Evolutionary conservation across 2,113 vertebrate species (phyloP).

Genomic region (Lutjanus erythropterus): DNA sequence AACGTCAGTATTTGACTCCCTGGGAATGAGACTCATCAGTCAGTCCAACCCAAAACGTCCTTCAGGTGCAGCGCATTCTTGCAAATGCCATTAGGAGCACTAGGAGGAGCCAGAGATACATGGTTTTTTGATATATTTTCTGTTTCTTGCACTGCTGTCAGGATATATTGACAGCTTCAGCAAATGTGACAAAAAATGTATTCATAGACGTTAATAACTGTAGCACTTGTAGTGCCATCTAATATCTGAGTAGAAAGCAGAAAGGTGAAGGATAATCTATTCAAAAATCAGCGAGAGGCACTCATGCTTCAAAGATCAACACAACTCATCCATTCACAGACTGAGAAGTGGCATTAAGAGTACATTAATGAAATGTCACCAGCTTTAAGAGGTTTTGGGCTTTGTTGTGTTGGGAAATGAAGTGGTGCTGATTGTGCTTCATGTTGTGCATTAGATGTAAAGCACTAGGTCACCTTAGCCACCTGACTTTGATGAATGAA

Average conservation of each 20-base stretch:
- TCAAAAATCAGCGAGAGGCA: conserved; percentile 49
- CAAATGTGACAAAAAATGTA: too few relatives aligned
- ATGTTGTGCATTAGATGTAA: conserved; percentile 57
- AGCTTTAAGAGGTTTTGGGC: conserved; percentile 45
- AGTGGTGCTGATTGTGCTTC: conserved; percentile 60
- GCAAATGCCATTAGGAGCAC: too few relatives aligned
- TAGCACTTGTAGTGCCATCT: neutral
- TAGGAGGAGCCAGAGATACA: too few relatives aligned
- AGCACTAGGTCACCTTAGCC: conserved; percentile 49
- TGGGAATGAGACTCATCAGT: too few relatives aligned
- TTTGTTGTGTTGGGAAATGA: conserved; percentile 45
- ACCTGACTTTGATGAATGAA: conserved; percentile 41
- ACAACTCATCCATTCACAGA: neutral
- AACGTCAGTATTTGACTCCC: too few relatives aligned
- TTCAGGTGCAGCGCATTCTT: too few relatives aligned
- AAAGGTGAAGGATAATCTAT: neutral
- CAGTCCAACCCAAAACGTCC: too few relatives aligned
- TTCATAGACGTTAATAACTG: too few relatives aligned
- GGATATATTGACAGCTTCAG: too few relatives aligned
- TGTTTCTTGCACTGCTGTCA: too few relatives aligned
- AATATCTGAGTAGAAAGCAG: neutral
- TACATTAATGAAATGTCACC: neutral
- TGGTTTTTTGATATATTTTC: too few relatives aligned
- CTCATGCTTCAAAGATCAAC: conserved; percentile 31
- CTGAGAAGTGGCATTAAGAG: neutral